phyloP scores from a whole-genome alignment of 2,888 invertebrate genomes.

The Monochamus alternatus region DNA sequence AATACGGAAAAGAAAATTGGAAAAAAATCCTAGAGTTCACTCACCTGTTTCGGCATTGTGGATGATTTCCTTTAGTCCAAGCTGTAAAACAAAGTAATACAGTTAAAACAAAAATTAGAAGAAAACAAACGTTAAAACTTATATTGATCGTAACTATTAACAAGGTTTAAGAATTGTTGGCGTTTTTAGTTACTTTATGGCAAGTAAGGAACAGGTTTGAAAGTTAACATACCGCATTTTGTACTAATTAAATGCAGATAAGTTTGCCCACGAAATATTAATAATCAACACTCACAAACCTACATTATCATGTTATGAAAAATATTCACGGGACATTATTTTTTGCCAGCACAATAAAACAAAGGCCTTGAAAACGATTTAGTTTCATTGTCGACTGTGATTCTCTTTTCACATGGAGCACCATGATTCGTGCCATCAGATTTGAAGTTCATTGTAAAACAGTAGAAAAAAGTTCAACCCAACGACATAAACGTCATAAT shows the following conservation, averaged over 20 bases:
- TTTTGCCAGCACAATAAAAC: conserved; percentile 25
- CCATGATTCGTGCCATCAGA: conserved; percentile 34
- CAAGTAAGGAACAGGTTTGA: conserved; percentile 30
- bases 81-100: conserved; percentile 17
- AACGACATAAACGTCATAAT: conserved; percentile 42
- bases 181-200: conserved; percentile 14
- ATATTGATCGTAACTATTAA: conserved; percentile 5
- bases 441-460: conserved; percentile 29
- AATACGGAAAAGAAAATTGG: conserved; percentile 2
- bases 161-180: too few relatives aligned
- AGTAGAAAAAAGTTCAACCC: conserved; percentile 22
- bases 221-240: background rate
- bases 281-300: conserved; percentile 4
- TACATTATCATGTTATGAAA: conserved; percentile 3
- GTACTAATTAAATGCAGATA: conserved; percentile 6
- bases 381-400: conserved; percentile 8
- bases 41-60: conserved; percentile 66
- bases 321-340: background rate
- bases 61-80: conserved; percentile 63
- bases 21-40: conserved; percentile 32
- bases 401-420: conserved; percentile 28
- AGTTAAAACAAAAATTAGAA: background rate
- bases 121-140: background rate
- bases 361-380: conserved; percentile 31
- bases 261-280: conserved; percentile 15